These are phyloP conservation scores for Lytechinus pictus DNA, from an alignment of 35 echinoderm and acorn worm species.

Conservation along the genomic window DNA sequence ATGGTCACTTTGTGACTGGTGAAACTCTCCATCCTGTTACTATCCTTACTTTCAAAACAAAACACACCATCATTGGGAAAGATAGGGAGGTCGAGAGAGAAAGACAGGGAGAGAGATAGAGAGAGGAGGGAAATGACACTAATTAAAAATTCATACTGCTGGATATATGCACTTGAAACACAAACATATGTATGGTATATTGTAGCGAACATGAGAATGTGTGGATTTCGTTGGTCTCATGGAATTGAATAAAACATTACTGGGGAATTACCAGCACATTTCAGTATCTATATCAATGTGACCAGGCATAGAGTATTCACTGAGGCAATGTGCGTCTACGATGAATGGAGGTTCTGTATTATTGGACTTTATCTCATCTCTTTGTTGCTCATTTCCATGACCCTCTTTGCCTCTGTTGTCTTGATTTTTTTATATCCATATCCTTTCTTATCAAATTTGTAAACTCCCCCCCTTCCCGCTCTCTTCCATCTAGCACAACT, in stretches of 20 bases:
- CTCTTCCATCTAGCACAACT: too few species aligned
- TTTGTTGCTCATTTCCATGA: not conserved
- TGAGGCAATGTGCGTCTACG: not conserved
- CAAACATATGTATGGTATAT: not conserved
- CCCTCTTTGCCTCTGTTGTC: too few species aligned
- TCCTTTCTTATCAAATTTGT: too few species aligned
- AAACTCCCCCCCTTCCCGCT: too few species aligned
- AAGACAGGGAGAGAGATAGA: not conserved
- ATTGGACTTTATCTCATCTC: not conserved
- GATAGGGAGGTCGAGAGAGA: too few species aligned
- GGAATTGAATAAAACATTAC: not conserved
- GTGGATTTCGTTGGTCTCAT: not conserved
- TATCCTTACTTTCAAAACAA: not conserved
- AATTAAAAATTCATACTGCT: slow-evolving; percentile 6
- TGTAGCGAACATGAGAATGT: not conserved
- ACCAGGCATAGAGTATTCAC: not conserved
- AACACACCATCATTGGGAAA: not conserved
- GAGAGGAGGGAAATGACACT: not conserved
- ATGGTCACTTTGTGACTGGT: slow-evolving; percentile 17
- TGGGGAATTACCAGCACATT: slow-evolving; percentile 9
- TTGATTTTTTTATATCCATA: too few species aligned
- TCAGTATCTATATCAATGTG: not conserved
- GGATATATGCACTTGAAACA: not conserved
- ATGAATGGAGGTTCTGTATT: not conserved
- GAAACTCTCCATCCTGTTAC: not conserved